phyloP scores from a whole-genome alignment of 2,797 vertebrate genomes.

The Diplodus sargus region DNA sequence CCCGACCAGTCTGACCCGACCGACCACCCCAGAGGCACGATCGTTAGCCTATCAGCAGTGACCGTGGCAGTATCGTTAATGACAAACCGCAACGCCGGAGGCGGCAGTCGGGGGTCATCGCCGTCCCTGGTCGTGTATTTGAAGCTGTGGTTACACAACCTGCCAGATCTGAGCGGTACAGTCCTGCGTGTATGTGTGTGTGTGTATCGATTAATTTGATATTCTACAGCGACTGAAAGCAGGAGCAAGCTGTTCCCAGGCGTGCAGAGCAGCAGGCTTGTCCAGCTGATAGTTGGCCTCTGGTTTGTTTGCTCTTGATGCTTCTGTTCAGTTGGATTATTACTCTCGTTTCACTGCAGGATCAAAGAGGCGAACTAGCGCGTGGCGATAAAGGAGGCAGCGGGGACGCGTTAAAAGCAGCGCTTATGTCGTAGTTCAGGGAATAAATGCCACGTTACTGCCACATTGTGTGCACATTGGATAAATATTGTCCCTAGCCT shows the following conservation, averaged over 20 bases:
- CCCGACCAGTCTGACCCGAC: slow-evolving; percentile 52
- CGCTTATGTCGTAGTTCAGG: background rate
- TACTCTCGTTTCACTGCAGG: background rate
- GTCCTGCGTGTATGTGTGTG: slow-evolving; percentile 38
- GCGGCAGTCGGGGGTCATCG: slow-evolving; percentile 49
- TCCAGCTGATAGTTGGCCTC: slow-evolving; percentile 32
- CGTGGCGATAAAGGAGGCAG: background rate
- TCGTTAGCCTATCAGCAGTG: slow-evolving; percentile 74
- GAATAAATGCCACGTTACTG: background rate
- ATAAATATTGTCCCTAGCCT: slow-evolving; percentile 52
- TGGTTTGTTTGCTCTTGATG: slow-evolving; percentile 23
- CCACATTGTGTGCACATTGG: slow-evolving; percentile 19
- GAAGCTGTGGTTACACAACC: slow-evolving; percentile 68
- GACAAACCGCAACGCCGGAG: slow-evolving; percentile 60
- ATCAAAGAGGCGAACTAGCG: background rate
- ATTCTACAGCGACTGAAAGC: slow-evolving; percentile 28
- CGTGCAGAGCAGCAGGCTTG: slow-evolving; percentile 20
- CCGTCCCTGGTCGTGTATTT: slow-evolving; percentile 40
- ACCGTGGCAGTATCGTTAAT: slow-evolving; percentile 72
- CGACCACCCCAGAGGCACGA: slow-evolving; percentile 52
- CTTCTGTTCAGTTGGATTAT: background rate
- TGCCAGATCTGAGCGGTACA: slow-evolving; percentile 46
- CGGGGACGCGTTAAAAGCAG: background rate
- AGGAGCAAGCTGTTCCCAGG: slow-evolving; percentile 39
- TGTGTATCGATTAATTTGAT: slow-evolving; percentile 47